Percentiles rank a stretch among this genome's conserved stretches.
These are phyloP conservation scores for Aleiodes leptofemur DNA, from an alignment of 2,888 invertebrate genomes.

Conservation along the genomic window DNA sequence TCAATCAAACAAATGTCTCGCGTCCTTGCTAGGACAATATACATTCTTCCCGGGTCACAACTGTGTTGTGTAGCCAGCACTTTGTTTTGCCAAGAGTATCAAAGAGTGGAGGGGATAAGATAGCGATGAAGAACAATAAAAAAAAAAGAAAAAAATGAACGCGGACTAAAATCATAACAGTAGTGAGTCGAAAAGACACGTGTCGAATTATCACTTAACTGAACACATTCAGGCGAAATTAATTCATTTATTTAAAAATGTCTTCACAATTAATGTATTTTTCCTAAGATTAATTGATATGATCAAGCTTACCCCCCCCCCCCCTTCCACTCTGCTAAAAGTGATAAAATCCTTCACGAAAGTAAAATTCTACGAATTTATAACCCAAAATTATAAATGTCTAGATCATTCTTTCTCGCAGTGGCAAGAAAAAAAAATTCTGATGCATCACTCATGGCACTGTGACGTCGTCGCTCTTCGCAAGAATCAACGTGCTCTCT, in stretches of 20 bases:
- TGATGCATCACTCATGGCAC: slow-evolving; percentile 11
- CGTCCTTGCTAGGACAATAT: slow-evolving; percentile 34
- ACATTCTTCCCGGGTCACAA: slow-evolving; percentile 31
- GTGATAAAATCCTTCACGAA: too few relatives aligned
- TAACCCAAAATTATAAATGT: too few relatives aligned
- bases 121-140: not conserved
- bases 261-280: too few relatives aligned
- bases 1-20: slow-evolving; percentile 25
- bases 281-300: too few relatives aligned
- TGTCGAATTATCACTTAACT: not conserved
- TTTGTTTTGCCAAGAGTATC: slow-evolving; percentile 15
- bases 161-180: too few relatives aligned
- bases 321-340: too few relatives aligned
- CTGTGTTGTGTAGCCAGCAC: slow-evolving; percentile 3
- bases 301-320: too few relatives aligned
- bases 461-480: slow-evolving; percentile 23
- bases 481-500: slow-evolving; percentile 16
- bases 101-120: not conserved
- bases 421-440: slow-evolving; percentile 1
- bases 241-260: too few relatives aligned
- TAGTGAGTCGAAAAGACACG: not conserved
- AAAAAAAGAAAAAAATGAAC: not conserved
- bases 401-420: too few relatives aligned
- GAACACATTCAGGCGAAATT: too few relatives aligned
- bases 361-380: not conserved